These are phyloP conservation scores for Blastomussa wellsi DNA, from an alignment of 92 coral and sea anemone species.

Conservation along the genomic window DNA sequence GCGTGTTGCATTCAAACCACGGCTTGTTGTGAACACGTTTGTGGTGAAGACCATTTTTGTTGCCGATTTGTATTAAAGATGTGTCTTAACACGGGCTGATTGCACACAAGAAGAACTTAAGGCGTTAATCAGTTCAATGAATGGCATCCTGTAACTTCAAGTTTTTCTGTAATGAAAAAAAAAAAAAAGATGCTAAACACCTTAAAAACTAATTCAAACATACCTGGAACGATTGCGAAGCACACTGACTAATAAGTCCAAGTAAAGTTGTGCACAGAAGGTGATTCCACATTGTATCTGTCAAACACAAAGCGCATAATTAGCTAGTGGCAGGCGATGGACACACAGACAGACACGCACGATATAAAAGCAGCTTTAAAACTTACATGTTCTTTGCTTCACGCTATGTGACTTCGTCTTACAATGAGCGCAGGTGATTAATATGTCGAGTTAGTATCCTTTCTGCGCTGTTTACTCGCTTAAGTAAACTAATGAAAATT, in stretches of 20 bases:
- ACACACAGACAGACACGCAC: background rate
- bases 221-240: constrained; percentile 46
- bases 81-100: background rate
- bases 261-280: constrained; percentile 15
- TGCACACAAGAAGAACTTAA: background rate
- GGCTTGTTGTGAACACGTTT: constrained; percentile 9
- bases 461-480: constrained; percentile 29
- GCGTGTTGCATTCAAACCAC: background rate
- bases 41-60: constrained; percentile 17
- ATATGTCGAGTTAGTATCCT: constrained; percentile 37
- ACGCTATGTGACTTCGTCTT: constrained; percentile 36
- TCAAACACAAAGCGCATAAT: background rate
- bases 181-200: constrained; percentile 20
- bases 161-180: background rate
- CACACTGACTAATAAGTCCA: constrained; percentile 1
- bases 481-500: constrained; percentile 43
- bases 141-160: constrained; percentile 19
- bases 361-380: background rate
- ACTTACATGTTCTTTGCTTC: constrained; percentile 31
- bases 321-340: background rate
- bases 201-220: background rate
- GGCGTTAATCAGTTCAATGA: background rate
- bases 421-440: constrained; percentile 9
- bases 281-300: constrained; percentile 8
- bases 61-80: background rate